Evolutionary conservation across 2,113 vertebrate species (phyloP), one percentile per base, ranked within the genome.

Genomic region (Dicerorhinus sumatrensis): DNA sequence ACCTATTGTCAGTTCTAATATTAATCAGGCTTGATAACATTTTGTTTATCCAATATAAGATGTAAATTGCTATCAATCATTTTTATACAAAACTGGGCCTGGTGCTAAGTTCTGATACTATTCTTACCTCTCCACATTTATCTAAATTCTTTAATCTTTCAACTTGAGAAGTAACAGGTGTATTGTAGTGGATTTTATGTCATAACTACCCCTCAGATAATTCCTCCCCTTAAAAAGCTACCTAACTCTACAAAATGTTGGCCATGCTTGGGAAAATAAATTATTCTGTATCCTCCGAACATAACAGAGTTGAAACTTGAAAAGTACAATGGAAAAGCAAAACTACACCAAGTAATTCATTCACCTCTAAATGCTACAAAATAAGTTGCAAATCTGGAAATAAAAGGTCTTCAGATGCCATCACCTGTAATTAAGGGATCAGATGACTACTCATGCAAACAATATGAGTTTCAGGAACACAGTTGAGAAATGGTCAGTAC

Each of bases 71-170:
- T 94, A 63, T 67, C 27, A 79, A n/a, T 89, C 65, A 82, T 60
- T 96, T 95, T 93, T 77, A 63, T 60, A 70, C 13, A 39, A 33
- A 77, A 69, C 48, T 33, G 60, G 2, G 27, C 82, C 3, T 69
- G 23, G 8, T 65, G 25, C 25, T 77, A 94, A 1, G 7, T 62
- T 60, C 39, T 72, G 29, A 20, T 89, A 58, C 96, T 96, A 89
- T 77, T 91, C 51, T 70, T 51, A 90, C 42, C 16, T 62, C 18
- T 76, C 67, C 7, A 62, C 11, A 46, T 93, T 80, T 92, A 84
- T 79, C 20, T 56, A 94, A 77, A 73, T 89, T 1, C 33, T 89
- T 97, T 95, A 82, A 70, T 42, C 70, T 83, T 93, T 93, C 16
- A 94, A 79, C 23, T 90, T 42, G 36, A 92, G 72, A 67, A 36